Percentiles rank a stretch among this genome's conserved stretches.
Evolutionary conservation across 92 coral and sea anemone genomes (phyloP).

Genomic region (Muricea muricata): DNA sequence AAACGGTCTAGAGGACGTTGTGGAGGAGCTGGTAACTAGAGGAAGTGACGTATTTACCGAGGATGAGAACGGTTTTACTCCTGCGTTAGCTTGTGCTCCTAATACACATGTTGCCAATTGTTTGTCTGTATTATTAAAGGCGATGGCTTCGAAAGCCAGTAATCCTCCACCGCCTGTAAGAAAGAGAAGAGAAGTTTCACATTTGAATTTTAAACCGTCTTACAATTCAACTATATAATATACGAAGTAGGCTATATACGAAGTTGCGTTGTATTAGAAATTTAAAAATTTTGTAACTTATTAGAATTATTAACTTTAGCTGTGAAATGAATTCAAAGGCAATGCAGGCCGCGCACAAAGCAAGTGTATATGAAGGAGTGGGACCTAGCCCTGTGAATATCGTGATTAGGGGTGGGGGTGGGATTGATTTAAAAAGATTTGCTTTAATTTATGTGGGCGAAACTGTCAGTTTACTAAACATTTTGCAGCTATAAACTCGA

Average conservation of each 20-base stretch:
- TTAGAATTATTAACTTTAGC: not conserved
- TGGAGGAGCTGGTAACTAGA: conserved; percentile 86
- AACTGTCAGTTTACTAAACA: too few species aligned
- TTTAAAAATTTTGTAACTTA: conserved; percentile 38
- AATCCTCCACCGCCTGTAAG: not conserved
- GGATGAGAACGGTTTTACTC: conserved; percentile 96
- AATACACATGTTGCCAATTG: conserved; percentile 95
- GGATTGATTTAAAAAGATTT: too few species aligned
- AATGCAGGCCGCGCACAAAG: too few species aligned
- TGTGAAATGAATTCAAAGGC: conserved; percentile 10
- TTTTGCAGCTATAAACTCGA: too few species aligned
- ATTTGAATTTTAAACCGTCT: conserved; percentile 45
- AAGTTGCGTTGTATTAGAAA: conserved; percentile 20
- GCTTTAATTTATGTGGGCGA: too few species aligned
- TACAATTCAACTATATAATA: conserved; percentile 31
- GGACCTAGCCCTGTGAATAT: too few species aligned
- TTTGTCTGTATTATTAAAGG: conserved; percentile 81
- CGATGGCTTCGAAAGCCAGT: conserved; percentile 76
- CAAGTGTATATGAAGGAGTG: too few species aligned
- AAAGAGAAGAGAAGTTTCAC: conserved; percentile 31
- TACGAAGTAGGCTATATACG: too few species aligned
- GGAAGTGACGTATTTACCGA: conserved; percentile 90
- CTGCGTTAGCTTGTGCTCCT: conserved; percentile 97
- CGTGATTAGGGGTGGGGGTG: too few species aligned
- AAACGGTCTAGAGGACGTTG: conserved; percentile 91